These are phyloP conservation scores for Drosophila seguyi DNA, from an alignment of 1,140 invertebrate genomes.

Conservation along the genomic window DNA sequence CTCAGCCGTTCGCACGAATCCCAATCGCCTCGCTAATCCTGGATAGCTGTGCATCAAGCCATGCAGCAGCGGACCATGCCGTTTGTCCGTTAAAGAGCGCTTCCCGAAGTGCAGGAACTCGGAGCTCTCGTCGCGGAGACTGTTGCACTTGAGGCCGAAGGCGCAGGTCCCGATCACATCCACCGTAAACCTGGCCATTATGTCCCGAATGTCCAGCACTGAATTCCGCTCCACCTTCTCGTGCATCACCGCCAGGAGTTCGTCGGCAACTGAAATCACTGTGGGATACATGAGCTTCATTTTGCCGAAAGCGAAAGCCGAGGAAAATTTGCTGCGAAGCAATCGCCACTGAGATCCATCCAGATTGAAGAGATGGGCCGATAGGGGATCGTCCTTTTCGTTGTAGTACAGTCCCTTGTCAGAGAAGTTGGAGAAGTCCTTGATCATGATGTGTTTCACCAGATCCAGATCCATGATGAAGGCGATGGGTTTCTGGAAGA, in stretches of 20 bases:
- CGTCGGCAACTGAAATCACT: constrained; percentile 64
- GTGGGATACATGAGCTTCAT: constrained; percentile 46
- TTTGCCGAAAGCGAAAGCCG: constrained; percentile 86
- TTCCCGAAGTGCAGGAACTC: constrained; percentile 85
- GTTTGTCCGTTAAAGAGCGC: constrained; percentile 45
- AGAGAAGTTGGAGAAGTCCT: constrained; percentile 87
- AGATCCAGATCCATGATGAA: constrained; percentile 87
- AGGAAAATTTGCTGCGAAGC: constrained; percentile 86
- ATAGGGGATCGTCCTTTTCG: constrained; percentile 86
- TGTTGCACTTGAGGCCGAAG: constrained; percentile 88
- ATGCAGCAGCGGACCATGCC: constrained; percentile 30
- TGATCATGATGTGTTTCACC: constrained; percentile 87
- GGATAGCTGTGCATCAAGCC: constrained; percentile 35
- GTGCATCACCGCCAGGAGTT: constrained; percentile 52
- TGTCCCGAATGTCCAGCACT: constrained; percentile 61
- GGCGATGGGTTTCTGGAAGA: constrained; percentile 85
- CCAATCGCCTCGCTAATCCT: constrained; percentile 3
- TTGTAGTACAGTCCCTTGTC: constrained; percentile 85
- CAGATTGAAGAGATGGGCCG: constrained; percentile 85
- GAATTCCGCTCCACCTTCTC: constrained; percentile 14
- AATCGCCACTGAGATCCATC: constrained; percentile 86
- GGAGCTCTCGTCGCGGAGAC: constrained; percentile 86
- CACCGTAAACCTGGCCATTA: constrained; percentile 76
- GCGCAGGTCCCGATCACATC: constrained; percentile 87
- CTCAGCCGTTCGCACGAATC: constrained; percentile 79